These are phyloP conservation scores for Babylonia areolata DNA, from an alignment of 1,140 invertebrate genomes.

Conservation along the genomic window DNA sequence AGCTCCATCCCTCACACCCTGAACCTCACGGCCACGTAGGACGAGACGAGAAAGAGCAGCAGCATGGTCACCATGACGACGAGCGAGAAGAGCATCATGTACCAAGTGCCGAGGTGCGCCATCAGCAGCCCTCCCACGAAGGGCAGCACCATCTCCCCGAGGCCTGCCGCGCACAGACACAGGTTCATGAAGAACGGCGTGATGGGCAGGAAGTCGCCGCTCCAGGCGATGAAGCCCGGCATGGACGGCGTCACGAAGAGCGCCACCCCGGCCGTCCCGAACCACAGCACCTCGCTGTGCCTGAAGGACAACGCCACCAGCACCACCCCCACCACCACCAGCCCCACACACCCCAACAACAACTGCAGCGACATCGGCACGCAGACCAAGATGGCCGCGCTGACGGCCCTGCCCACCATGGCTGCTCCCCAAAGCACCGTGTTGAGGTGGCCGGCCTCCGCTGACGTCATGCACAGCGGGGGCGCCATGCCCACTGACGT, in stretches of 20 bases:
- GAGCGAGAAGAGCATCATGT: constrained; percentile 28
- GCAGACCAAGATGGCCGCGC: constrained; percentile 23
- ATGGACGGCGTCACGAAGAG: constrained; percentile 40
- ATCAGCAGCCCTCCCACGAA: constrained; percentile 34
- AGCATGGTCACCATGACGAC: constrained; percentile 13
- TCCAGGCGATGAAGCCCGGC: constrained; percentile 42
- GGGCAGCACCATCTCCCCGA: constrained; percentile 42
- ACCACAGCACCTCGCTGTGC: constrained; percentile 30
- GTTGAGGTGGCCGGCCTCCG: constrained; percentile 30
- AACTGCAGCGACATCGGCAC: constrained; percentile 23
- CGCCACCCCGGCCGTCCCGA: constrained; percentile 36
- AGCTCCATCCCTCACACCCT: neutral
- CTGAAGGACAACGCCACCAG: neutral
- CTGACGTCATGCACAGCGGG: constrained; percentile 26
- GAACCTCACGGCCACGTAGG: neutral
- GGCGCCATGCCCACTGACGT: constrained; percentile 27
- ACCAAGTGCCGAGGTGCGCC: neutral
- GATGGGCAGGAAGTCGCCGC: constrained; percentile 22
- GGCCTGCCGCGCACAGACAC: constrained; percentile 22
- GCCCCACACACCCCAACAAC: constrained; percentile 22
- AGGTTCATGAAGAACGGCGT: constrained; percentile 24
- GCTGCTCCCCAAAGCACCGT: constrained; percentile 39
- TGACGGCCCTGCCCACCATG: constrained; percentile 33
- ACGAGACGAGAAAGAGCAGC: constrained; percentile 1
- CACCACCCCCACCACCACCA: constrained; percentile 6